A percentile compares a stretch with the other conserved stretches of the same genome.
Evolutionary conservation across 2,888 invertebrate species (phyloP).

Genomic region (Hemicrepidius hirtus): DNA sequence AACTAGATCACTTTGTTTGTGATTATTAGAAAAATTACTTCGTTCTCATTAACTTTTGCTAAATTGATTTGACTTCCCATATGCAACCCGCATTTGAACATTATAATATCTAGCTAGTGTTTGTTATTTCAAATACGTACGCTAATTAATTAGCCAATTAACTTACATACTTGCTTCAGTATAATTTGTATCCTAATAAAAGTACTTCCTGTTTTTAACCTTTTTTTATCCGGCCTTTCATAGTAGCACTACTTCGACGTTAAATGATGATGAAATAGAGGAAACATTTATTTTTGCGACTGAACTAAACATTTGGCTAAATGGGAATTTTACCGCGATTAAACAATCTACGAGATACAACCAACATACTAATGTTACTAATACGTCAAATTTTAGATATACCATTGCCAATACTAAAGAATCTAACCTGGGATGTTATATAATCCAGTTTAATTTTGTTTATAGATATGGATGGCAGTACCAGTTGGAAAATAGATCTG

Average conservation of each 20-base stretch:
- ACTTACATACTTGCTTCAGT: slow-evolving; percentile 24
- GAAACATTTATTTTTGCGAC: slow-evolving; percentile 32
- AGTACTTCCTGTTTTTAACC: slow-evolving; percentile 41
- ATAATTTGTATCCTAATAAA: slow-evolving; percentile 39
- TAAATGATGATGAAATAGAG: slow-evolving; percentile 34
- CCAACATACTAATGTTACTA: not conserved
- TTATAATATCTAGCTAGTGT: not conserved
- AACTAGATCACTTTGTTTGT: not conserved
- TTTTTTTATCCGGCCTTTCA: slow-evolving; percentile 30
- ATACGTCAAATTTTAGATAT: not conserved
- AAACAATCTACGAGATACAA: slow-evolving; percentile 2
- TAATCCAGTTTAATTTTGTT: too few relatives aligned
- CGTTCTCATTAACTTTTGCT: not conserved
- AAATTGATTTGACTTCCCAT: too few relatives aligned
- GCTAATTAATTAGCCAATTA: slow-evolving; percentile 23
- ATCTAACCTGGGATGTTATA: too few relatives aligned
- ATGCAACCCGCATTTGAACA: too few relatives aligned
- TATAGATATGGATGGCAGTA: too few relatives aligned
- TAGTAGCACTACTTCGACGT: slow-evolving; percentile 25
- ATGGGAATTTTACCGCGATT: slow-evolving; percentile 27
- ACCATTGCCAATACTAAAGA: not conserved
- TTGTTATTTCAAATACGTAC: not conserved
- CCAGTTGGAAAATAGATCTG: too few relatives aligned
- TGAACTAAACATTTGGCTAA: slow-evolving; percentile 31
- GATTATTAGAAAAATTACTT: not conserved